Percentiles rank a stretch among this genome's conserved stretches.
phyloP scores from a whole-genome alignment of 2,888 invertebrate genomes.

The Cheilosia vulpina region DNA sequence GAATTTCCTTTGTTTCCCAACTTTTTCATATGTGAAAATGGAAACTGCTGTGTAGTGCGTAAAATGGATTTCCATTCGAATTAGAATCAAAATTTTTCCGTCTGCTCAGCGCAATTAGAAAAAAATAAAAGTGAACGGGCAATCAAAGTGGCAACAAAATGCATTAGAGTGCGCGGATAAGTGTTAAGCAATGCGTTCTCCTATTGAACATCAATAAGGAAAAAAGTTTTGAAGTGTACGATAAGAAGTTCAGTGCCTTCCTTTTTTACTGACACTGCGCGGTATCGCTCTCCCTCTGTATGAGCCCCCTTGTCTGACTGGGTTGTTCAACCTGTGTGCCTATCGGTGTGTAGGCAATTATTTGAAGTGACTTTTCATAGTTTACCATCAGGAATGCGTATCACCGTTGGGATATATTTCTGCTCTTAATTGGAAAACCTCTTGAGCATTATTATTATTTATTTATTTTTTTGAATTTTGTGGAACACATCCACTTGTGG shows the following conservation, averaged over 20 bases:
- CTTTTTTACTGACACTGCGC: conserved; percentile 20
- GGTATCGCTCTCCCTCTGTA: background rate
- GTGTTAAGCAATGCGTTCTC: conserved; percentile 44
- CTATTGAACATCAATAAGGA: conserved; percentile 61
- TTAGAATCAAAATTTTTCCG: conserved; percentile 41
- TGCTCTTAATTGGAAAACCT: conserved; percentile 41
- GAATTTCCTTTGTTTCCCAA: conserved; percentile 33
- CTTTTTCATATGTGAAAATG: background rate
- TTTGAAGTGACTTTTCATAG: conserved; percentile 20
- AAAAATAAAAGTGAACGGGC: conserved; percentile 31
- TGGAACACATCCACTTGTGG: conserved; percentile 41
- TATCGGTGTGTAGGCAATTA: conserved; percentile 12
- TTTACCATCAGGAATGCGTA: conserved; percentile 23
- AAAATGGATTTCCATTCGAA: conserved; percentile 30
- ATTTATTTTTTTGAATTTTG: conserved; percentile 25
- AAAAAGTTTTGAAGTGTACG: conserved; percentile 50
- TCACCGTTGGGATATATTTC: conserved; percentile 44
- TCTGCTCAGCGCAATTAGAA: conserved; percentile 31
- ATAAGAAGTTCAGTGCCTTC: conserved; percentile 70
- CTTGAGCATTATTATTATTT: conserved; percentile 36
- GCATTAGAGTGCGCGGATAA: conserved; percentile 16
- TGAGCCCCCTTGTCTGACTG: conserved; percentile 21
- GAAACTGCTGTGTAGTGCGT: background rate
- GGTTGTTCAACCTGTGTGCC: conserved; percentile 11
- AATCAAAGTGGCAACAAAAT: conserved; percentile 28